Percentiles rank a stretch among this genome's conserved stretches.
Evolutionary conservation across 1,140 invertebrate genomes (phyloP).

Genomic region (Andricus grossulariae): DNA sequence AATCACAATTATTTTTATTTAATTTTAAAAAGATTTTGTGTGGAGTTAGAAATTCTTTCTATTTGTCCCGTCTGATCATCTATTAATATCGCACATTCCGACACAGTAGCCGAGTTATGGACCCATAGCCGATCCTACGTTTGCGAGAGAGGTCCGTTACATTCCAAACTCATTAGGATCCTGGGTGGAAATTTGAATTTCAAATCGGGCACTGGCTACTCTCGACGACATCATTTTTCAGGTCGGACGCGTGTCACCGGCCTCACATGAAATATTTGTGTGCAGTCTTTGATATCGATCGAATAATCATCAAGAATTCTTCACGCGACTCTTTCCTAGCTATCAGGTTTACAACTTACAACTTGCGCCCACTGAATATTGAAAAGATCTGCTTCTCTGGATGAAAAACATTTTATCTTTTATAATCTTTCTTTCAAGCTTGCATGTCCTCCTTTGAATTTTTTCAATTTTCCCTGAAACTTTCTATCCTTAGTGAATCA

Average conservation of each 20-base stretch:
- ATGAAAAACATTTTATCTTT: neutral
- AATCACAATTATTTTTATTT: too few species aligned
- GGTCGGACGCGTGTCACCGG: slow-evolving; percentile 40
- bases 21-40: too few species aligned
- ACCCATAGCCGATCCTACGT: slow-evolving; percentile 42
- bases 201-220: slow-evolving; percentile 52
- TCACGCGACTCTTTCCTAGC: slow-evolving; percentile 2
- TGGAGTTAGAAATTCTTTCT: too few species aligned
- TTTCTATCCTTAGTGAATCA: too few species aligned
- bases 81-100: slow-evolving; percentile 52
- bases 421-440: neutral
- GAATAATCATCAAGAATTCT: slow-evolving; percentile 5
- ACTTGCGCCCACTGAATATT: neutral
- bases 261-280: slow-evolving; percentile 1
- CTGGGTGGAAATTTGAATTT: slow-evolving; percentile 65
- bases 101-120: slow-evolving; percentile 53
- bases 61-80: neutral
- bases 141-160: slow-evolving; percentile 61
- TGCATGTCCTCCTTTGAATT: neutral
- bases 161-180: slow-evolving; percentile 63
- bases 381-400: slow-evolving; percentile 4
- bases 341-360: slow-evolving; percentile 11
- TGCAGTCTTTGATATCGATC: slow-evolving; percentile 23
- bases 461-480: too few species aligned
- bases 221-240: slow-evolving; percentile 51